phyloP scores from a whole-genome alignment of 2,113 vertebrate species.

The Pluvianellus socialis region DNA sequence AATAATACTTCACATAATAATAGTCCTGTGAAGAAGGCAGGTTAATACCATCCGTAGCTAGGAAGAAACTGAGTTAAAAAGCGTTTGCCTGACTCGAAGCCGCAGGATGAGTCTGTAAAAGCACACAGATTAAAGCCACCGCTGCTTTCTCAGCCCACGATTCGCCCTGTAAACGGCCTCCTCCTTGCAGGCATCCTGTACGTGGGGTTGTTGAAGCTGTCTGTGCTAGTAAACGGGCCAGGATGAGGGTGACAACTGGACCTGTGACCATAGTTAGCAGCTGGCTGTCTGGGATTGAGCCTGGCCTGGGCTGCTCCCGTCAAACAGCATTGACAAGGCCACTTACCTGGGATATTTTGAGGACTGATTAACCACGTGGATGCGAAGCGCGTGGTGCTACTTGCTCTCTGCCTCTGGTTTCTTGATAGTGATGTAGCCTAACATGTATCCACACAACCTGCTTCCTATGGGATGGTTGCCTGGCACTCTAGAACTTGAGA shows the following conservation, averaged over 20 bases:
- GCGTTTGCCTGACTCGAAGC: neutral
- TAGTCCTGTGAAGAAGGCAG: neutral
- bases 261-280: neutral
- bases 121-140: neutral
- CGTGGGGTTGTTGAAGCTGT: neutral
- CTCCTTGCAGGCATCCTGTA: neutral
- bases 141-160: neutral
- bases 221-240: neutral
- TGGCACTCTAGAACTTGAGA: neutral
- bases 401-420: neutral
- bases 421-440: neutral
- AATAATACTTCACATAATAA: constrained; percentile 23
- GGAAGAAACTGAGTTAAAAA: neutral
- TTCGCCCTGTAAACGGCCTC: neutral
- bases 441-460: neutral
- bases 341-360: neutral
- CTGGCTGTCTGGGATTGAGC: neutral
- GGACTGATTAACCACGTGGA: neutral
- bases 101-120: neutral
- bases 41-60: neutral
- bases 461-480: neutral
- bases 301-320: neutral
- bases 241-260: fast-evolving
- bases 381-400: neutral
- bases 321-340: neutral